Conservation (phyloP, 2,113 vertebrate species). For the Globicephala melas region DNA sequence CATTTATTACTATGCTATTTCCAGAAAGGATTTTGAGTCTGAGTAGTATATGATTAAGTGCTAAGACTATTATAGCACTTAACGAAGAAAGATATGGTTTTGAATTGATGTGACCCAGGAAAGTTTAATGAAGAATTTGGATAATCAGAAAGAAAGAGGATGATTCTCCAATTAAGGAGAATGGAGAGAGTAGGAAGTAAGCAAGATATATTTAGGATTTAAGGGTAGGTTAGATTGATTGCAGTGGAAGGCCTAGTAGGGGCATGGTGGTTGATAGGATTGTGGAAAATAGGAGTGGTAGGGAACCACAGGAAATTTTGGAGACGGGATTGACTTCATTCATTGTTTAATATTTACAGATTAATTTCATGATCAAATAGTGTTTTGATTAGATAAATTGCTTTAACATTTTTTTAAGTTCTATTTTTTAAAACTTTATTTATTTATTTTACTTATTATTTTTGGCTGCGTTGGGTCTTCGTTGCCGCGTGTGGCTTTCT, state of each 20-base stretch:
- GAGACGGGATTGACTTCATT: not conserved
- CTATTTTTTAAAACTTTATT: too few species aligned
- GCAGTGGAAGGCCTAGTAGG: not conserved
- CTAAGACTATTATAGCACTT: not conserved
- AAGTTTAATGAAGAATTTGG: slow-evolving; percentile 10
- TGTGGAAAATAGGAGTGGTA: not conserved
- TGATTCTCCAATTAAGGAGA: not conserved
- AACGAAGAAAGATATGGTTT: not conserved
- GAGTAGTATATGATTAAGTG: not conserved
- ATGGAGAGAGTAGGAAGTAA: not conserved
- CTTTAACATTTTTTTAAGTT: not conserved
- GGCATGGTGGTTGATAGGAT: not conserved
- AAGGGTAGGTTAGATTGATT: not conserved
- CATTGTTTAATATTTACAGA: not conserved
- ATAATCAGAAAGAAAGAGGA: not conserved
- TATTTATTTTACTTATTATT: too few species aligned
- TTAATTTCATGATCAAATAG: not conserved
- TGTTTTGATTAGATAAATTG: slow-evolving; percentile 13
- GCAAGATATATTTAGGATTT: not conserved
- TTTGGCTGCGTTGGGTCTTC: too few species aligned
- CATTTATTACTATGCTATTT: not conserved
- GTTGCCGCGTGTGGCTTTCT: too few species aligned
- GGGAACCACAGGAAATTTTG: not conserved
- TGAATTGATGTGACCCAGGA: not conserved
- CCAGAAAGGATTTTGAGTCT: not conserved